Percentiles rank a stretch among this genome's conserved stretches.
These are phyloP conservation scores for Bolinopsis microptera DNA, from an alignment of 37 sponge, comb jelly and placozoan genomes.

Conservation along the genomic window DNA sequence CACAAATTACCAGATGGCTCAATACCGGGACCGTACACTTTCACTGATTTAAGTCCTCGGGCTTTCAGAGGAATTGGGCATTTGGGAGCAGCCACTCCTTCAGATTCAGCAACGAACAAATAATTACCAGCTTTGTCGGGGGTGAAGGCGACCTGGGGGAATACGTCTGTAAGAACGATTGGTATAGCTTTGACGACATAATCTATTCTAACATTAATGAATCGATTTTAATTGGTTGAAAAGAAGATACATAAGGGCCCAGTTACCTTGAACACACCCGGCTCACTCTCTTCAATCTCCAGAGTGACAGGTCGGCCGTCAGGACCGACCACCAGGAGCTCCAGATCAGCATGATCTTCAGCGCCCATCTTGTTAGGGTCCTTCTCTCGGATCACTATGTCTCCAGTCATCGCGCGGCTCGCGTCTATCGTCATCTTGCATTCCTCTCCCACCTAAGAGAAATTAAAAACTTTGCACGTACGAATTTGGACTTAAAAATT, in stretches of 20 bases:
- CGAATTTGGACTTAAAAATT: too few species aligned
- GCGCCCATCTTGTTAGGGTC: not conserved
- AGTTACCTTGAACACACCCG: constrained; percentile 46
- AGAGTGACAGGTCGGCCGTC: constrained; percentile 46
- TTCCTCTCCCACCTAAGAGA: constrained; percentile 57
- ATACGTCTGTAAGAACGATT: too few species aligned
- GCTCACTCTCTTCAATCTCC: constrained; percentile 59
- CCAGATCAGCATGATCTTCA: constrained; percentile 29
- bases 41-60: constrained; percentile 63
- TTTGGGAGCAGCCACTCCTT: constrained; percentile 49
- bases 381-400: constrained; percentile 60
- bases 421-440: constrained; percentile 60
- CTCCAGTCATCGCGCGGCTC: constrained; percentile 47
- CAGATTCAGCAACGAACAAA: constrained; percentile 30
- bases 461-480: too few species aligned
- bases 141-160: constrained; percentile 44
- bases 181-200: too few species aligned
- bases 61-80: constrained; percentile 59
- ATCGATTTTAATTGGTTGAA: too few species aligned
- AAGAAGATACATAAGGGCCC: too few species aligned
- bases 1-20: constrained; percentile 68
- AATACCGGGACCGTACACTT: constrained; percentile 74
- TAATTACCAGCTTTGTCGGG: constrained; percentile 63
- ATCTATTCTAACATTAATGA: too few species aligned
- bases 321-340: constrained; percentile 57